A percentile compares a stretch with the other conserved stretches of the same genome.
phyloP scores from a whole-genome alignment of 2,888 invertebrate species.

The Rotaria magnacalcarata region DNA sequence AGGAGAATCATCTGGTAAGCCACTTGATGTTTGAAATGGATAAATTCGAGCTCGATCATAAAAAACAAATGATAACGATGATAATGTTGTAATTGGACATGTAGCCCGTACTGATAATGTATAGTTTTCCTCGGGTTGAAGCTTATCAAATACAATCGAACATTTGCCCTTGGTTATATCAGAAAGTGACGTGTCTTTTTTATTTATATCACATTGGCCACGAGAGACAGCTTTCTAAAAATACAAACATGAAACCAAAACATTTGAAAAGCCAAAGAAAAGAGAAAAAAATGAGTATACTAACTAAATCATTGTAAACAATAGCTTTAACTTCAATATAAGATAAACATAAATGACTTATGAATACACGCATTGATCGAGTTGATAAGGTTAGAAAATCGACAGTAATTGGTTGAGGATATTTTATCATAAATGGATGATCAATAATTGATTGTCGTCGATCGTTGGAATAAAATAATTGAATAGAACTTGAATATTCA shows the following conservation, averaged over 20 bases:
- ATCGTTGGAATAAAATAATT: not conserved
- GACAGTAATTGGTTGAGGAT: not conserved
- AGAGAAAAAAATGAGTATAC: not conserved
- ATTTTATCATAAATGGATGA: not conserved
- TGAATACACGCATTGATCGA: not conserved
- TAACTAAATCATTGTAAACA: not conserved
- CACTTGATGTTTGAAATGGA: not conserved
- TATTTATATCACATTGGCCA: slow-evolving; percentile 12
- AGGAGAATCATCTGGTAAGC: not conserved
- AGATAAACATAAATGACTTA: slow-evolving; percentile 18
- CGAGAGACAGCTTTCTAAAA: not conserved
- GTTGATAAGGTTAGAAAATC: not conserved
- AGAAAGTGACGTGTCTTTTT: not conserved
- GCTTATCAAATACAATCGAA: not conserved
- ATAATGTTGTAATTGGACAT: not conserved
- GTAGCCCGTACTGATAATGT: not conserved
- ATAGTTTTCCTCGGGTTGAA: slow-evolving; percentile 2
- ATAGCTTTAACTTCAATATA: slow-evolving; percentile 24
- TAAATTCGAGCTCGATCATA: not conserved
- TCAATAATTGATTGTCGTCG: not conserved
- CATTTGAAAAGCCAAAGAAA: no score
- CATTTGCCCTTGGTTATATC: not conserved
- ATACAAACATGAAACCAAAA: not conserved
- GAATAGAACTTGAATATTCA: not conserved
- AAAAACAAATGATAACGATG: not conserved